These are phyloP conservation scores for Amaurobius ferox DNA, from an alignment of 2,888 invertebrate genomes.

Conservation along the genomic window DNA sequence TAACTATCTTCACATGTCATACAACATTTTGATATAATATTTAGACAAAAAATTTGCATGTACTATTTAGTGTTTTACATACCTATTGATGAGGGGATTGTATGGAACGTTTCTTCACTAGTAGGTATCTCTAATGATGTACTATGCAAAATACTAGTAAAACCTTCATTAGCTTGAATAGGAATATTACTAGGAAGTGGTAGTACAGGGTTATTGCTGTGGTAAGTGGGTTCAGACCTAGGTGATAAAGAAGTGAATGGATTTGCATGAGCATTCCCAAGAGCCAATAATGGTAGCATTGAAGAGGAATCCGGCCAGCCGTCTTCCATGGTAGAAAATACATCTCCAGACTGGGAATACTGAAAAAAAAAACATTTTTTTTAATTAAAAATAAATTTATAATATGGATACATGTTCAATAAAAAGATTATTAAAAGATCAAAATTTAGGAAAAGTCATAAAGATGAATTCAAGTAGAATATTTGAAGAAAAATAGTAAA, in stretches of 20 bases:
- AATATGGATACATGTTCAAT: too few species aligned
- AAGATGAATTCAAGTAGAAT: too few species aligned
- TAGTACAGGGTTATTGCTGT: slow-evolving; percentile 10
- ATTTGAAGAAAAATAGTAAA: too few species aligned
- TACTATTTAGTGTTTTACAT: too few species aligned
- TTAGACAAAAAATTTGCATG: too few species aligned
- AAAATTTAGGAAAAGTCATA: too few species aligned
- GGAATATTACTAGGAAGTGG: slow-evolving; percentile 18
- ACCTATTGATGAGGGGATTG: slow-evolving; percentile 43
- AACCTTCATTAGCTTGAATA: slow-evolving; percentile 28
- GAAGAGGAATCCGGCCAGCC: slow-evolving; percentile 58
- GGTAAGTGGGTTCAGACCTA: background rate
- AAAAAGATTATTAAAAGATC: too few species aligned
- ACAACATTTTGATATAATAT: too few species aligned
- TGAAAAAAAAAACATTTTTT: background rate
- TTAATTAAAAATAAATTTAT: too few species aligned
- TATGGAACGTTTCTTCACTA: slow-evolving; percentile 26
- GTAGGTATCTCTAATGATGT: slow-evolving; percentile 37
- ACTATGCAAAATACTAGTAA: slow-evolving; percentile 44
- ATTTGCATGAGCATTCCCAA: slow-evolving; percentile 26
- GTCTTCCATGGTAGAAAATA: slow-evolving; percentile 57
- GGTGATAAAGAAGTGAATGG: background rate
- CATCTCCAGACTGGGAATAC: slow-evolving; percentile 32
- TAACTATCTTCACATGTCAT: too few species aligned
- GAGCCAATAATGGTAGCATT: slow-evolving; percentile 47